Evolutionary conservation across 2,113 vertebrate genomes (phyloP), one percentile per base, ranked within the genome.

Genomic region (Salvelinus fontinalis): DNA sequence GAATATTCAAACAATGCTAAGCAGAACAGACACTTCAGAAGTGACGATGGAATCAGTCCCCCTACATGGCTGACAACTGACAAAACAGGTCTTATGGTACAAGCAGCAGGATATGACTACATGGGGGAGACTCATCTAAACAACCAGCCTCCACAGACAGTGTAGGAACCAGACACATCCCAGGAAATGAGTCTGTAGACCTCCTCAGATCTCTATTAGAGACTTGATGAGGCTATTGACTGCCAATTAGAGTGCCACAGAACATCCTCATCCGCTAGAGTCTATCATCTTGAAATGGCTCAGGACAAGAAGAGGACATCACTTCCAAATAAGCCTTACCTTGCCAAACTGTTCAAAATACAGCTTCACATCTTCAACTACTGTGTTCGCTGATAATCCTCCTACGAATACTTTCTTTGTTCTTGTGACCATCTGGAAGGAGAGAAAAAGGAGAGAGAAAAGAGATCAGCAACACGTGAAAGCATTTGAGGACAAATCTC

Each of bases 361-460:
- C 90, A 96, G 96, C 93, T 97, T 97, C 86, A 97, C 96, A 0
- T 97, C 96, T 92, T 97, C 96, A 90, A 97, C 95, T 93, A 97
- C 96, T 13, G 96, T 97, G 81, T 96, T 97, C 66, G 96, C 96
- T 60, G 95, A 97, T 92, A 97, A 94, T 92, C 96, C 96, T 76
- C 96, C 96, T 88, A 97, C 95, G 88, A 97, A 97, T 94, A 97
- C 96, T 94, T 97, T 96, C 95, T 97, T 97, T 95, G 96, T 97
- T 95, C 96, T 96, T 89, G 96, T 97, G 93, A 97, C 96, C 96
- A 97, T 97, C 96, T 97, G 95, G 69, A 94, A 94, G 92, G 82
- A 92, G 69, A 79, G 66, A 77, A 67, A 39, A 29, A 8, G 34
- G 34, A 49, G 11, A 71, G 76, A 77, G 18, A 12, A 54, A n/a